Evolutionary conservation across 2,888 invertebrate species (phyloP).

Genomic region (Ditula angustiorana): DNA sequence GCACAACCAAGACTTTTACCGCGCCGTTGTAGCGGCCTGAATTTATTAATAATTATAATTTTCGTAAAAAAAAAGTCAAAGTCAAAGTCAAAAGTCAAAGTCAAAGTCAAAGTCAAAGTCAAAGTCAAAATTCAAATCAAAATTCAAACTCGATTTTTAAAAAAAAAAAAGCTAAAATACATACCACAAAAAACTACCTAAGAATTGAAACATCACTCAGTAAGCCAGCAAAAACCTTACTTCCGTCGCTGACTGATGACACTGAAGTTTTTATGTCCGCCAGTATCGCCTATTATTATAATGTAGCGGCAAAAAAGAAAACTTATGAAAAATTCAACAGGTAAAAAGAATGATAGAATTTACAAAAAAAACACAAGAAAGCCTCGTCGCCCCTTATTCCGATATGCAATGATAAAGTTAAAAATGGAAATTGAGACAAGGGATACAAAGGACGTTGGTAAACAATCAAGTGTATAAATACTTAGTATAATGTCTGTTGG

Average conservation of each 20-base stretch:
- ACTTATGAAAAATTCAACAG: slow-evolving; percentile 11
- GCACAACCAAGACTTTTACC: no score
- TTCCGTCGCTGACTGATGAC: slow-evolving; percentile 34
- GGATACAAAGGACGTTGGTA: neutral
- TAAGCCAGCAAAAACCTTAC: slow-evolving; percentile 21
- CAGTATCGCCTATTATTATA: slow-evolving; percentile 13
- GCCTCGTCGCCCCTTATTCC: neutral
- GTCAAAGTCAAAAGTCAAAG: no score
- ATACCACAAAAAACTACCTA: slow-evolving; percentile 3
- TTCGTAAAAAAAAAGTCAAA: neutral
- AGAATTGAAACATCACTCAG: slow-evolving; percentile 11
- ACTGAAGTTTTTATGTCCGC: slow-evolving; percentile 22
- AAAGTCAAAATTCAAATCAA: no score
- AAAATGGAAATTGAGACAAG: neutral
- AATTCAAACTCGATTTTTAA: no score
- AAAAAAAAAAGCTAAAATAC: neutral
- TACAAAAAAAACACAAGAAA: neutral
- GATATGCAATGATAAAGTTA: neutral
- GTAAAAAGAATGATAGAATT: neutral
- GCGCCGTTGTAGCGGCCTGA: neutral
- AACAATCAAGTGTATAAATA: neutral
- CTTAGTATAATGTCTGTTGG: neutral
- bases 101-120: no score
- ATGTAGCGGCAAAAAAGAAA: neutral
- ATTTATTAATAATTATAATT: neutral